phyloP scores from a whole-genome alignment of 2,113 vertebrate genomes.

The Rana temporaria region DNA sequence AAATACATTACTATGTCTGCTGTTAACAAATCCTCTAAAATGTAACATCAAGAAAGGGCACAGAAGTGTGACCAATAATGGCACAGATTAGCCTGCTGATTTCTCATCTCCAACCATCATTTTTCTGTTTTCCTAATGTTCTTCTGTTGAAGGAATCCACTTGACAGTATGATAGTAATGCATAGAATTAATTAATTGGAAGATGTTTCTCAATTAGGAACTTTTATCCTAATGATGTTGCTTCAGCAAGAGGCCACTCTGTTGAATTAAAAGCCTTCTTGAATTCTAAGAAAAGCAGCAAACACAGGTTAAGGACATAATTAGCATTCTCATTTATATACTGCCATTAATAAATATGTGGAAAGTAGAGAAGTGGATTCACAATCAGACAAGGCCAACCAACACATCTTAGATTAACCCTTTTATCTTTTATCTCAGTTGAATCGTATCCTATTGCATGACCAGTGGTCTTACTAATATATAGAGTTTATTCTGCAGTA shows the following conservation, averaged over 20 bases:
- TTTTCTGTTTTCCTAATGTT: not conserved
- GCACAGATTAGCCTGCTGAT: not conserved
- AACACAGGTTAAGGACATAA: constrained; percentile 47
- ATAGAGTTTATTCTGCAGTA: too few species aligned
- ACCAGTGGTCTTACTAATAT: too few species aligned
- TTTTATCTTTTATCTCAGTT: not conserved
- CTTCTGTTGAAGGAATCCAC: not conserved
- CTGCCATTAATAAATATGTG: constrained; percentile 25
- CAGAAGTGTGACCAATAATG: too few species aligned
- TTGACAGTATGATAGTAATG: not conserved
- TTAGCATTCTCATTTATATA: constrained; percentile 34
- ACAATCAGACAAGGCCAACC: constrained; percentile 18
- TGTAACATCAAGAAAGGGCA: too few species aligned
- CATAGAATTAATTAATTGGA: constrained; percentile 27
- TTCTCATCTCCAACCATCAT: not conserved
- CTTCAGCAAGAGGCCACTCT: constrained; percentile 41
- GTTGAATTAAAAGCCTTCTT: constrained; percentile 43
- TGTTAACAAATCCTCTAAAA: too few species aligned
- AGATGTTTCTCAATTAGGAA: constrained; percentile 14
- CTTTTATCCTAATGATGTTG: constrained; percentile 41
- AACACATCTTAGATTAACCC: constrained; percentile 3
- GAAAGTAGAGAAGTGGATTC: constrained; percentile 2
- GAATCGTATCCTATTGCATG: too few species aligned
- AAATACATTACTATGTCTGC: too few species aligned
- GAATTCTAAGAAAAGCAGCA: constrained; percentile 29